These are phyloP conservation scores for Chelonus insularis DNA, from an alignment of 1,140 invertebrate species.

Conservation along the genomic window DNA sequence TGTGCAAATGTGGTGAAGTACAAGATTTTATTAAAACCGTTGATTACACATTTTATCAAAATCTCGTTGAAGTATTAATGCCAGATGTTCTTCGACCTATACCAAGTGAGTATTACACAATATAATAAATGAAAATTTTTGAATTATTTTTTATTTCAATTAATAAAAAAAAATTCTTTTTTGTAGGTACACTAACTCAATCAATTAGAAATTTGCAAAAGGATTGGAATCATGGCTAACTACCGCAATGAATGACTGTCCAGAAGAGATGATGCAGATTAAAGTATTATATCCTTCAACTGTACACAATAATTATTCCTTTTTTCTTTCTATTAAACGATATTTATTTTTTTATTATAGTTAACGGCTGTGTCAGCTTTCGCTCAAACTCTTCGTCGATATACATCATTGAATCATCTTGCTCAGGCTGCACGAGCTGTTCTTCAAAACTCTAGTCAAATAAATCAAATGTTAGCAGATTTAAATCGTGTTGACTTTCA, in stretches of 20 bases:
- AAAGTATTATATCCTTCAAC: too few relatives aligned
- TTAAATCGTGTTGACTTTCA: constrained; percentile 96
- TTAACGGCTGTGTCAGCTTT: constrained; percentile 85
- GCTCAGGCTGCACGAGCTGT: constrained; percentile 95
- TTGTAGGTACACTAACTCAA: constrained; percentile 82
- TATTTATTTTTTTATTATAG: constrained; percentile 42
- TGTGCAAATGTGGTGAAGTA: constrained; percentile 65
- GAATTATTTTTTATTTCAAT: too few relatives aligned
- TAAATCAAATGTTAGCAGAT: constrained; percentile 96
- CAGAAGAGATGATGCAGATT: constrained; percentile 79
- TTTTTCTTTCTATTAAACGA: too few relatives aligned
- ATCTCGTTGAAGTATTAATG: constrained; percentile 92
- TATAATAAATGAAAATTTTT: too few relatives aligned
- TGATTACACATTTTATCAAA: constrained; percentile 95
- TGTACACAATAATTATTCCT: too few relatives aligned
- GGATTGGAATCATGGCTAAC: constrained; percentile 86
- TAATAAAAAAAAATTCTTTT: constrained; percentile 31
- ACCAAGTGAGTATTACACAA: constrained; percentile 68
- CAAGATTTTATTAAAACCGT: constrained; percentile 76
- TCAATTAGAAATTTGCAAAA: constrained; percentile 91
- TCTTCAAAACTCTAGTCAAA: constrained; percentile 93
- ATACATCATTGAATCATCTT: constrained; percentile 98
- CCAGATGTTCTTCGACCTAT: constrained; percentile 95
- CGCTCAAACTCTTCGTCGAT: constrained; percentile 91
- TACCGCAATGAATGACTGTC: constrained; percentile 83